These are phyloP conservation scores for Neuroscelio doddi DNA, from an alignment of 2,888 invertebrate genomes.

Conservation along the genomic window DNA sequence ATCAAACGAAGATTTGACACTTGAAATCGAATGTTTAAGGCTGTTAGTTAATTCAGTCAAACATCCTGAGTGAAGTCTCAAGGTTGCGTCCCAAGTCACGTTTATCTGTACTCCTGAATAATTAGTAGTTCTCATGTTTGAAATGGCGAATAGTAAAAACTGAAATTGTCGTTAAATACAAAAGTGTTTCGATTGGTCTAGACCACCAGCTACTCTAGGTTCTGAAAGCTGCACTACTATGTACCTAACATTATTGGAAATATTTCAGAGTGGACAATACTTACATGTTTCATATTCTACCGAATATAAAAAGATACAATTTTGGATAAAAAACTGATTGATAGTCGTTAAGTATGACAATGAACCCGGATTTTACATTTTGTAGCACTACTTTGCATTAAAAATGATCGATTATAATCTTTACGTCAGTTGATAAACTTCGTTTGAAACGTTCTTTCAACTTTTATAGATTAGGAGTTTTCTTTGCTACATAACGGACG, in stretches of 20 bases:
- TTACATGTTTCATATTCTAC: conserved; percentile 22
- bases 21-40: too few species aligned
- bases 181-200: conserved; percentile 20
- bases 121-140: too few species aligned
- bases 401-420: conserved; percentile 2
- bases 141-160: too few species aligned
- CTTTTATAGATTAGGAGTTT: conserved; percentile 27
- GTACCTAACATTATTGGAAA: conserved; percentile 31
- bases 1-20: too few species aligned
- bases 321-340: conserved; percentile 38
- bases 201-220: conserved; percentile 22
- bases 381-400: conserved; percentile 13
- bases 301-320: conserved; percentile 43
- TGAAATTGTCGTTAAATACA: conserved; percentile 14
- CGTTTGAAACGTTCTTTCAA: conserved; percentile 6
- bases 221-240: conserved; percentile 22
- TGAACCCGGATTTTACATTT: conserved; percentile 27
- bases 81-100: too few species aligned
- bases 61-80: too few species aligned
- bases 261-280: conserved; percentile 35
- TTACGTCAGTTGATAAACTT: neutral
- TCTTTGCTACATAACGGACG: conserved; percentile 21
- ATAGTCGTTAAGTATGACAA: conserved; percentile 36
- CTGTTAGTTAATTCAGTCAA: too few species aligned
- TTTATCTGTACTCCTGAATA: too few species aligned